These are phyloP conservation scores for Urocynchramus pylzowi DNA, from an alignment of 2,113 vertebrate genomes.

Conservation along the genomic window DNA sequence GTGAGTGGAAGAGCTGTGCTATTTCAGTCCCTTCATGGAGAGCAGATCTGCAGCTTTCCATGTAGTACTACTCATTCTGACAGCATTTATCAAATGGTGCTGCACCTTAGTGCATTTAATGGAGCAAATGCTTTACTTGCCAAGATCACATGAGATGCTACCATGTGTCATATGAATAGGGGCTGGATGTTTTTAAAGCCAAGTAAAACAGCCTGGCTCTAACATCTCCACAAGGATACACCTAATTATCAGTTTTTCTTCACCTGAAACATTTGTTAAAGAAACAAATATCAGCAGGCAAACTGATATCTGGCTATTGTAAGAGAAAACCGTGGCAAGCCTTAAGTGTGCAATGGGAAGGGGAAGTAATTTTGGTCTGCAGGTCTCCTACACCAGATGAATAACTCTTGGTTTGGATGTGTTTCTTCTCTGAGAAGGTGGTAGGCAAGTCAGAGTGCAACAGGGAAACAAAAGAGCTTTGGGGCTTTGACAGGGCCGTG, in stretches of 20 bases:
- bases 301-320: not conserved
- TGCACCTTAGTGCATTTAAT: not conserved
- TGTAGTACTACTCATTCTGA: not conserved
- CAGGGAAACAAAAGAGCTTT: not conserved
- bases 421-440: not conserved
- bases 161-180: rapidly evolving
- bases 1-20: slow-evolving; percentile 72
- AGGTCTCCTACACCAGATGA: not conserved
- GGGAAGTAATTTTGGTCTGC: not conserved
- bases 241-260: not conserved
- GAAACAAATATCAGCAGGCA: not conserved
- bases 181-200: not conserved
- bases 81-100: not conserved
- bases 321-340: not conserved
- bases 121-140: not conserved
- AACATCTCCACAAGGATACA: not conserved
- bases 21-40: not conserved
- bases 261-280: not conserved
- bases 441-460: not conserved
- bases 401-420: not conserved
- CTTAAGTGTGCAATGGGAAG: not conserved
- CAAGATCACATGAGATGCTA: not conserved
- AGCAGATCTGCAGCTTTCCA: not conserved
- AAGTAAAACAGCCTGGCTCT: not conserved
- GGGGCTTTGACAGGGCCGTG: not conserved